Evolutionary conservation across 2,113 vertebrate genomes (phyloP).

Genomic region (Agapornis roseicollis): DNA sequence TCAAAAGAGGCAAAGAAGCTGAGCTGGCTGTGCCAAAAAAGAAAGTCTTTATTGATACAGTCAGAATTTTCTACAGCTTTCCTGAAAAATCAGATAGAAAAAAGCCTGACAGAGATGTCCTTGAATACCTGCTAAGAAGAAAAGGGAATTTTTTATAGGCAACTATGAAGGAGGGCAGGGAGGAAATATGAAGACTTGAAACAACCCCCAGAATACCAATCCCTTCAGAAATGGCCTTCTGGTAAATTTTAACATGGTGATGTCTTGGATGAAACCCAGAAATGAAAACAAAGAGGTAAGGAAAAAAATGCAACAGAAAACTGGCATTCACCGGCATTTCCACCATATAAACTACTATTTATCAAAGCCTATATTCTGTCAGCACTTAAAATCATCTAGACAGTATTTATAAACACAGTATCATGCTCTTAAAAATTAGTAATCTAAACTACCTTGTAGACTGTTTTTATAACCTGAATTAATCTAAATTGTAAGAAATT

Average conservation of each 20-base stretch:
- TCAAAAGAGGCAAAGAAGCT: neutral
- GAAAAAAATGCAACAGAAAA: neutral
- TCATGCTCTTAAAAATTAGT: neutral
- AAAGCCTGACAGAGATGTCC: neutral
- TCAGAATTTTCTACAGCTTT: neutral
- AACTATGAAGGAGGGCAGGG: neutral
- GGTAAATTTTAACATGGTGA: neutral
- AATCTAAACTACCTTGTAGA: neutral
- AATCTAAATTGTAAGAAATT: neutral
- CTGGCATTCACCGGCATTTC: neutral
- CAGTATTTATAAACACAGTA: neutral
- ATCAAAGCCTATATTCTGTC: neutral
- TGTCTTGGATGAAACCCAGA: neutral
- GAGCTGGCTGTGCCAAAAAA: neutral
- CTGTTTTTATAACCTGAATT: neutral
- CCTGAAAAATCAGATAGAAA: neutral
- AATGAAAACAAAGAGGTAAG: neutral
- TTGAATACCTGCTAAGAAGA: neutral
- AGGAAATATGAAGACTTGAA: neutral
- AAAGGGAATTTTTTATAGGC: neutral
- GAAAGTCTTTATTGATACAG: neutral
- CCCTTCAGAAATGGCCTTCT: neutral
- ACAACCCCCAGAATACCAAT: neutral
- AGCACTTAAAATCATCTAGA: neutral
- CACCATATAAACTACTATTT: neutral